Base-by-base conservation (phyloP, 2,113 vertebrate genomes). In the Chlorodrepanis virens region DNA sequence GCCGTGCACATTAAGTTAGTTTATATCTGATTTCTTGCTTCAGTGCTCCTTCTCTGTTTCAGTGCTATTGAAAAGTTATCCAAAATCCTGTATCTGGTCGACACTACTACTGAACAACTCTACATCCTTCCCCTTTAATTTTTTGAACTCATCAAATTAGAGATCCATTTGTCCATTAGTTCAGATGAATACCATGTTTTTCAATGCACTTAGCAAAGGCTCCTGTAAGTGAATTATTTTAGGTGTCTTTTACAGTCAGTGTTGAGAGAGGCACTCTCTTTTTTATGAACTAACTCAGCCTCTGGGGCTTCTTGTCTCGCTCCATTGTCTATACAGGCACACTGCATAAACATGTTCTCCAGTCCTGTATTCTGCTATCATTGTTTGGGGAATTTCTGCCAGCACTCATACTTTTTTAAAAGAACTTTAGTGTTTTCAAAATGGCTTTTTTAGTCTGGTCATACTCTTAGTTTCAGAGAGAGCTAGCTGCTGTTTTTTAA, bases 401-500 rank as follows among this genome's bases (percentile, higher is more conserved):
- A 70, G 33, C 31, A 67, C 72, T 88, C 47, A 59, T 57, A 35
- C 39, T 86, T 94, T 78, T n/a, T 42, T 29, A 56, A 96, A 86
- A 49, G 69, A 52, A 39, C 27, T 16, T 27, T 61, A 80, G 33
- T 40, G 42, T 69, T 95, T 94, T 86, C 83, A 86, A 87, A 94
- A 89, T 23, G 72, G 7, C 45, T 19, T 18, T 67, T 5, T 67
- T 71, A 81, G 49, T 81, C n/a, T 2, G 2, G n/a, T 80, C 60
- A 87, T 71, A 70, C 35, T 76, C 42, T 22, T 16, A 7, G 25
- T 85, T 85, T 92, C 79, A 92, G 79, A 53, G 63, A 23, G 7
- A 40, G 13, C 25, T 90, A 39, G 60, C 80, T 92, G 89, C 86
- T 94, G 42, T 40, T 86, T 93, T 94, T 92, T 64, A 74, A 89